Evolutionary conservation across 2,888 invertebrate species (phyloP).

Genomic region (Micropterix aruncella): DNA sequence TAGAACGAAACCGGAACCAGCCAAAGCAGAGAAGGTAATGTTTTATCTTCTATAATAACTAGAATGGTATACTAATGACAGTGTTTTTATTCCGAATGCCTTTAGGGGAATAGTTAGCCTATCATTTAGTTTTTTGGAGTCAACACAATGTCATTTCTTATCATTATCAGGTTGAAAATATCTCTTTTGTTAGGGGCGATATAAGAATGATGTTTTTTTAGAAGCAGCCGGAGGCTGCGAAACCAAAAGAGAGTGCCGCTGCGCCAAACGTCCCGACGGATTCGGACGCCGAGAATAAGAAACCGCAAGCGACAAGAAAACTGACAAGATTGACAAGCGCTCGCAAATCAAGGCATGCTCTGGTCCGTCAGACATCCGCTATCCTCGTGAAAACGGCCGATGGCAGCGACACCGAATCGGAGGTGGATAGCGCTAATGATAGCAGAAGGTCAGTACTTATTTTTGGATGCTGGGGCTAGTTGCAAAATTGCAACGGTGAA

Average conservation of each 20-base stretch:
- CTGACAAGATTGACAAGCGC: slow-evolving; percentile 56
- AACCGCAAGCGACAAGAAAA: slow-evolving; percentile 39
- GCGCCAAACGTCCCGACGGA: slow-evolving; percentile 15
- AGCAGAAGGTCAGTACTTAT: slow-evolving; percentile 10
- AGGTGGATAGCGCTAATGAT: slow-evolving; percentile 27
- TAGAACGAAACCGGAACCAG: slow-evolving; percentile 18
- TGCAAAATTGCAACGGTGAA: no score
- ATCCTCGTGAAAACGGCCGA: neutral
- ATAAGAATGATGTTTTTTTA: neutral
- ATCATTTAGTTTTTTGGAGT: no score
- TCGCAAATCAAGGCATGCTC: slow-evolving; percentile 48
- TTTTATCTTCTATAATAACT: no score
- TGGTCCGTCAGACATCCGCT: slow-evolving; percentile 32
- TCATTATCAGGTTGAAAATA: no score
- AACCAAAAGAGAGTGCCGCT: neutral
- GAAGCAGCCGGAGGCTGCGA: neutral
- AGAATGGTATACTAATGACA: no score
- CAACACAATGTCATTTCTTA: no score
- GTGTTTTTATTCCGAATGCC: no score
- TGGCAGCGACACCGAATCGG: slow-evolving; percentile 52
- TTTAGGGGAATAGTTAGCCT: no score
- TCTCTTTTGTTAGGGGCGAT: no score
- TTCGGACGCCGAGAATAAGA: slow-evolving; percentile 19
- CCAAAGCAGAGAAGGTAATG: slow-evolving; percentile 11
- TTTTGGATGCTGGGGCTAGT: no score